Conservation (phyloP, 2,113 vertebrate species). For the Cercocebus atys region DNA sequence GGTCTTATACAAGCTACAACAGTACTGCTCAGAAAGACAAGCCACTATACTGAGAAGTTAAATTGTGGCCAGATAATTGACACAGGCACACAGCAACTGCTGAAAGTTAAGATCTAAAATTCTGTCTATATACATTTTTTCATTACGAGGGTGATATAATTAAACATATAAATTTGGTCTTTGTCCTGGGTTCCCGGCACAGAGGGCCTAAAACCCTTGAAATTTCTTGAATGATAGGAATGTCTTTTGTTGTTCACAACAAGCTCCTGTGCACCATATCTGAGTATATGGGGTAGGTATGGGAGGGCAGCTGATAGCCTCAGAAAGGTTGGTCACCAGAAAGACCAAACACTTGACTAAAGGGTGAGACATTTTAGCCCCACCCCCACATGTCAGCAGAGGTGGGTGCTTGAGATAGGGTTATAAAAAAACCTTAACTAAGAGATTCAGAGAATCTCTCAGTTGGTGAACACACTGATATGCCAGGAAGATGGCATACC, state of each 20-base stretch:
- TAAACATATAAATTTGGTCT: not conserved
- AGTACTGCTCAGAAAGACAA: not conserved
- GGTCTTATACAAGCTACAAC: not conserved
- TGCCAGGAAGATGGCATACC: not conserved
- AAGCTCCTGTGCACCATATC: not conserved
- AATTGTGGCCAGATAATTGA: not conserved
- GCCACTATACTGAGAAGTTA: not conserved
- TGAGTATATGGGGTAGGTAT: not conserved
- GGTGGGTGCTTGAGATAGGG: not conserved
- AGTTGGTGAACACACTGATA: not conserved
- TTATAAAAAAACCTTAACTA: not conserved
- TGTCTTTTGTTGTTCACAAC: not conserved
- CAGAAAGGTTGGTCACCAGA: not conserved
- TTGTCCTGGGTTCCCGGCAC: not conserved
- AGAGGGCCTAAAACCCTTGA: not conserved
- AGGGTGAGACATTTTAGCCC: not conserved
- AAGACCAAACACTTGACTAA: not conserved
- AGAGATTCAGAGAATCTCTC: not conserved
- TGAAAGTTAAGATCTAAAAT: not conserved
- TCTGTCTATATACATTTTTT: not conserved
- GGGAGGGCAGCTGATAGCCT: not conserved
- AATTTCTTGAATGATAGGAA: not conserved
- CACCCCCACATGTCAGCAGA: not conserved
- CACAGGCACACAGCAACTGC: not conserved
- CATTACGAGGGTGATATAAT: not conserved